Base-by-base conservation (phyloP, 2,888 invertebrate species). In the Hyppa rectilinea region DNA sequence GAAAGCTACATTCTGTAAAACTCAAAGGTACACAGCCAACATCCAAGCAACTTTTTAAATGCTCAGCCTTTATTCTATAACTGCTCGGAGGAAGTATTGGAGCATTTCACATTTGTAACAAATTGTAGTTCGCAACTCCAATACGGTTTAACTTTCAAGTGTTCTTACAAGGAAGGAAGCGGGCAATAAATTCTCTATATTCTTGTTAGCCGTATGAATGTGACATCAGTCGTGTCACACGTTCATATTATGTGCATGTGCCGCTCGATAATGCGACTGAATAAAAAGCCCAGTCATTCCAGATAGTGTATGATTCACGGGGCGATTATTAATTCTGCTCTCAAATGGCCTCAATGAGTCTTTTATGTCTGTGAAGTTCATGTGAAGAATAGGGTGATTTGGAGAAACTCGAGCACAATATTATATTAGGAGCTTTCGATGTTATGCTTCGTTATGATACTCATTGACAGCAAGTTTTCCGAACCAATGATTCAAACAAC, bases 221-320 rank as follows among this genome's bases (percentile, higher is more conserved):
- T 80, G 83, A 76, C 77, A 74, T 80, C 75, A 75, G 80, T 74
- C 65, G 60, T 75, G 75, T 76, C 72, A 68, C 75, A 72, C 79
- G 73, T 70, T 67, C 52, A 58, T 82, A 71, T 77, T 77, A 79
- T 73, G 71, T 74, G 63, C 72, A 82, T 78, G 68, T 45, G 61
- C 63, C 65, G 65, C 52, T 66, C 55, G 64, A 82, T 82, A 82
- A 75, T 78, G 71, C 59, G 69, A 59, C 60, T 26, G 52, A 77
- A 75, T 75, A 81, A 77, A 79, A 82, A 64, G 61, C 52, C 82
- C 56, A 70, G 70, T 67, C 68, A 68, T 63, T 72, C 40, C 63
- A 77, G 66, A 80, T 70, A 73, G 50, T 23, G 53, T 67, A 73
- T 82, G 77, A 84, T 75, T 83, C 82, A 83, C 63, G 14, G 43